Base-by-base conservation (phyloP, 2,113 vertebrate genomes). In the Engystomops pustulosus region DNA sequence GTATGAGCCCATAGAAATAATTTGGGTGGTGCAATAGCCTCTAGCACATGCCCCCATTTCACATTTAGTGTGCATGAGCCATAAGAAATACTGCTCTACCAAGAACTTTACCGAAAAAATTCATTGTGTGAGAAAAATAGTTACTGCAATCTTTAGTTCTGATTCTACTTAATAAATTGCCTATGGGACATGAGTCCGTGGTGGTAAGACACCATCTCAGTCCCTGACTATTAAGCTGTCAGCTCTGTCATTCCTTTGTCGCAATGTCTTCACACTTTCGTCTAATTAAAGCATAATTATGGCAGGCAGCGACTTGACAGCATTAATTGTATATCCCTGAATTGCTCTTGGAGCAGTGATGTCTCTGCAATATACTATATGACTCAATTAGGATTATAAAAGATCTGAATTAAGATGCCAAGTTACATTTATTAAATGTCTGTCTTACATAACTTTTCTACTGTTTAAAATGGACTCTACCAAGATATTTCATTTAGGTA, bases 231-330 rank as follows among this genome's bases (percentile, higher is more conserved):
- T 74, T 72, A 41, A 60, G 80, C 47, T 82, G 80, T 82, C 68
- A 74, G 45, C 14, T 25, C 15, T 60, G 51, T 82, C 80, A 72
- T 45, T 23, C 41, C n/a, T 32, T 44, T 65, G 68, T 55, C 34
- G 55, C 51, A 55, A 60, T 71, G 38, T 36, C 80, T 72, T 82
- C 69, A 60, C 49, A 45, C 51, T 23, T 18, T 62, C 12, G 47
- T 72, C 49, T 74, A 53, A 82, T 72, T 82, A 72, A 30, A 60
- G n/a, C 20, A 30, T 82, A 70, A 82, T 82, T 71, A 70, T 82
- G 51, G 44, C 80, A 72, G 60, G 69, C 51, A 72, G 68, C 41
- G 38, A 58, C 68, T 72, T 82, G 80, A 82, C 80, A 71, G 68
- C 47, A 69, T 82, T 82, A 82, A 72, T 72, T 82, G 68, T 72